Conservation (phyloP, 2,797 vertebrate species). For the Cirrhinus molitorella region DNA sequence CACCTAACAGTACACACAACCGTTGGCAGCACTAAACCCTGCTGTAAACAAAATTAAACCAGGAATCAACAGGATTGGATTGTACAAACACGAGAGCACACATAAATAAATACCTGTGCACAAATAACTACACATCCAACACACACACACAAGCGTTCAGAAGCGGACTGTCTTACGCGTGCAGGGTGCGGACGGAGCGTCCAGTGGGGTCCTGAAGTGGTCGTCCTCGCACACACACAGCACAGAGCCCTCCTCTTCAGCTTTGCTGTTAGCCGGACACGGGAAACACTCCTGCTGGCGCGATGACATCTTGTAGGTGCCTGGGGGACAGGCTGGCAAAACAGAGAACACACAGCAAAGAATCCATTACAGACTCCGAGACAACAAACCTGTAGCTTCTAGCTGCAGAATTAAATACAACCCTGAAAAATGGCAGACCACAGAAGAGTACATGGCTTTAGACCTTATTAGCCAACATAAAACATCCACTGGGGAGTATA, state of each 20-base stretch:
- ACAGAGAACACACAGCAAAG: constrained; percentile 49
- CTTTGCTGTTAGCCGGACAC: constrained; percentile 91
- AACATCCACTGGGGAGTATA: neutral
- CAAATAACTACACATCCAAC: neutral
- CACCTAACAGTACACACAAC: neutral
- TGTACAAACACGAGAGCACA: constrained; percentile 9
- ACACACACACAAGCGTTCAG: neutral
- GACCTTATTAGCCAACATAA: constrained; percentile 15
- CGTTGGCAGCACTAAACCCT: neutral
- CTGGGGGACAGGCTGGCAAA: constrained; percentile 86
- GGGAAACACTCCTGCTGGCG: constrained; percentile 90
- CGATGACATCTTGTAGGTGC: constrained; percentile 92
- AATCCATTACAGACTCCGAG: neutral
- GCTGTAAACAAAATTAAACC: constrained; percentile 47
- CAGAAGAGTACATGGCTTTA: constrained; percentile 7
- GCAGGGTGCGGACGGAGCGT: constrained; percentile 90
- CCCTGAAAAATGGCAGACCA: neutral
- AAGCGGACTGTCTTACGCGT: constrained; percentile 80
- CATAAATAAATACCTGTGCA: constrained; percentile 45
- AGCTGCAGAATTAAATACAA: neutral
- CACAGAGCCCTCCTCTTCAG: constrained; percentile 89
- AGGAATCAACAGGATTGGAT: constrained; percentile 27
- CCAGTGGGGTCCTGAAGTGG: constrained; percentile 89
- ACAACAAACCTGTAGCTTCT: neutral
- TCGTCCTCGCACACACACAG: constrained; percentile 89